A percentile compares a stretch with the other conserved stretches of the same genome.
Evolutionary conservation across 2,888 invertebrate species (phyloP).

Genomic region (Dendrolimus houi): DNA sequence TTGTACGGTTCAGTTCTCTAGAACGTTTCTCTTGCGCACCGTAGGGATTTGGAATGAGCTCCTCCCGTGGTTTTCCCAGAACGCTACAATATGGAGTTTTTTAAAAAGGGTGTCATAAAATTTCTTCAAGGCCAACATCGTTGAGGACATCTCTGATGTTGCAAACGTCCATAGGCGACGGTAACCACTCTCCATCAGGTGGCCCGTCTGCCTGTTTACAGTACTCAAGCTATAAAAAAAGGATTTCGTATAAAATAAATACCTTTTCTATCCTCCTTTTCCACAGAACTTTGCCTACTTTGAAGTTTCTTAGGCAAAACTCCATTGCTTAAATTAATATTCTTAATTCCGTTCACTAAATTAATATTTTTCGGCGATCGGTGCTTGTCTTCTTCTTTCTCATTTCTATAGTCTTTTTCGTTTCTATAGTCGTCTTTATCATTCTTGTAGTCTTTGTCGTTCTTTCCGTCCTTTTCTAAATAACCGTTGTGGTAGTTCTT

Average conservation of each 20-base stretch:
- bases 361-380: conserved; percentile 63
- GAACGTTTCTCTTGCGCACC: too few relatives aligned
- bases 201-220: too few relatives aligned
- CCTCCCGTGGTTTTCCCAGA: too few relatives aligned
- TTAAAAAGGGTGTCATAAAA: too few relatives aligned
- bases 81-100: too few relatives aligned
- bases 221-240: not conserved
- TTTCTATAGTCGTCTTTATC: conserved; percentile 27
- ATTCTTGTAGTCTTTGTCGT: conserved; percentile 29
- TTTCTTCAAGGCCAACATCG: too few relatives aligned
- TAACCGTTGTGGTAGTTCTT: conserved; percentile 63
- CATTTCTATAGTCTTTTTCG: conserved; percentile 10
- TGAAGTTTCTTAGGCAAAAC: conserved; percentile 53
- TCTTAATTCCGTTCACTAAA: conserved; percentile 59
- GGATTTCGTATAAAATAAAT: conserved; percentile 4
- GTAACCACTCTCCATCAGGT: too few relatives aligned
- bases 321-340: conserved; percentile 61
- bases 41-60: too few relatives aligned
- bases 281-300: conserved; percentile 57
- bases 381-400: conserved; percentile 12
- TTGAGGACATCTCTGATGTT: too few relatives aligned
- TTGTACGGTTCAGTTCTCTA: too few relatives aligned
- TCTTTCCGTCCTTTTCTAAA: conserved; percentile 42
- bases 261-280: conserved; percentile 59
- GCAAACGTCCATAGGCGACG: too few relatives aligned